Base-by-base conservation (phyloP, 2,797 vertebrate species). In the Aselliscus stoliczkanus region DNA sequence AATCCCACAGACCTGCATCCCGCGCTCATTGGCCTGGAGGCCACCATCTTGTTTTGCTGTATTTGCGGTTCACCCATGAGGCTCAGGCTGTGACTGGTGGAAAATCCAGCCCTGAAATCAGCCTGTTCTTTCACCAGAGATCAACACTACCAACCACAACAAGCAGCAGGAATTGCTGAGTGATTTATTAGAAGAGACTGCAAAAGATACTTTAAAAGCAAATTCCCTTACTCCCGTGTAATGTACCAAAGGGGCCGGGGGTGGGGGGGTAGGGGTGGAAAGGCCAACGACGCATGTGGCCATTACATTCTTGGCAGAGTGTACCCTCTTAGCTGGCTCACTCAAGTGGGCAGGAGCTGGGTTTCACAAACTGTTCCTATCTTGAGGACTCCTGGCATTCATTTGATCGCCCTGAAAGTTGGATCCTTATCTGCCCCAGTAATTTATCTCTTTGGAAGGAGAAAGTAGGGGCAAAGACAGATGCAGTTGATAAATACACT, bases 361-460 rank as follows among this genome's bases (percentile, higher is more conserved):
- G 82, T 96, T 96, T 97, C 96, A 96, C 95, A 73, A 92, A 88
- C 90, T 14, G 4, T 58, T 84, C 91, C 95, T 93, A 76, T 89
- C 90, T 88, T n/a, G 34, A 89, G 87, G 84, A 52, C 90, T 83
- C 60, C 69, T 92, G 70, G 97, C 90, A 93, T 98, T 97, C 98
- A 94, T 97, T 97, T 96, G 97, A 97, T 97, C 94, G 0, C 0
- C 7, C 94, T 96, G 96, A 97, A 98, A 98, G 91, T 79, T 73
- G 70, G 27, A 90, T 94, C 96, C 96, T 98, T 98, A 98, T 98
- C 98, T 92, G 88, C 75, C 86, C 72, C 88, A 70, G 94, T 96
- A 97, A 97, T 95, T 96, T 95, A 87, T 98, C 97, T 98, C 97
- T 97, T 96, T 97, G 87, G 95, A 95, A 97, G 94, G 96, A 97